Evolutionary conservation across 53 echinoderm and acorn worm genomes (phyloP), one percentile per base, ranked within the genome.

Genomic region (Antedon mediterranea): DNA sequence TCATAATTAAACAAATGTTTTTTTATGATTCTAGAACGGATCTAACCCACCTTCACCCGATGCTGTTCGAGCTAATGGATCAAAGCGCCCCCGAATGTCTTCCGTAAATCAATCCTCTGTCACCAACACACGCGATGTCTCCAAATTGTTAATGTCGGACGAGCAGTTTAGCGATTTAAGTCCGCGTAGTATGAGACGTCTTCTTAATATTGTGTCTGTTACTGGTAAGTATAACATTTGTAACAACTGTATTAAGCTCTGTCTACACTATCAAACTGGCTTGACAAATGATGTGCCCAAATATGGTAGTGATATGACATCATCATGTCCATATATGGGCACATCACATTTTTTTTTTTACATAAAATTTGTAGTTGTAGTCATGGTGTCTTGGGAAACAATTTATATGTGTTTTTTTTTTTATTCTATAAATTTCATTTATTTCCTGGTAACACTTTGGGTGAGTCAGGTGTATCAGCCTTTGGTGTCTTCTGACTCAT

Each of bases 141-240:
- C 97, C 0, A 91, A 95, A 83, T 83, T 95, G 43, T 83, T 95
- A 18, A 79, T 87, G 9, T 91, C 91, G 0, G 91, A 91, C 71
- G 97, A 95, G 37, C 97, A 95, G 77, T 91, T 95, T 75, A 91
- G 97, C 70, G 97, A 95, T 72, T 91, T 95, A 29, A 95, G 91
- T 73, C 97, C 97, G 2, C 87, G 97, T 27, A 91, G 88, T 72
- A 95, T 95, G 97, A 88, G 97, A 13, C 83, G 97, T 15, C 82
- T 95, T 30, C 88, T 95, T 28, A 95, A 95, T 76, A 95, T 95
- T 28, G 97, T 95, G 73, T 95, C 97, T n/a, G 91, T 95, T 73
- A 95, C 97, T 78, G 97, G 97, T 95, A 74, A 43, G 79, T 32
- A 15, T 3, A 29, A 29, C 3, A 42, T 29, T 75, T 7, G 26